Conservation (phyloP, 2,113 vertebrate genomes). For the Sprattus sprattus region DNA sequence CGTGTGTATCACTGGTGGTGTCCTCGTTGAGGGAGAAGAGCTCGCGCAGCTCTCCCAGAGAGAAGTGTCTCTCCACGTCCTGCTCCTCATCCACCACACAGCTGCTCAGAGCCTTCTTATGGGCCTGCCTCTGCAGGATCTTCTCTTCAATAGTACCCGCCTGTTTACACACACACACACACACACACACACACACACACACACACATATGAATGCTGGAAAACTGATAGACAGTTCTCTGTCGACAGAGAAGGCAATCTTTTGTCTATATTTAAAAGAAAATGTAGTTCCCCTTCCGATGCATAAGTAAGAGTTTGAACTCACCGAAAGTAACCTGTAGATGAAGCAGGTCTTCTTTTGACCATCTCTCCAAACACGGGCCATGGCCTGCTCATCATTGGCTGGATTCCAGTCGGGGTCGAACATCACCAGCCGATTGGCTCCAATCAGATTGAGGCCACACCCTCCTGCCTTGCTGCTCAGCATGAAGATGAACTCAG, state of each 20-base stretch:
- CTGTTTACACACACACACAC: slow-evolving; percentile 59
- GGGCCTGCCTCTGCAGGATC: slow-evolving; percentile 95
- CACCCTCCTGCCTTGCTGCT: slow-evolving; percentile 98
- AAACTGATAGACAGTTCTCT: not conserved
- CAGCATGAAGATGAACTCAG: slow-evolving; percentile 97
- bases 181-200: not conserved
- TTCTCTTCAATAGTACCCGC: slow-evolving; percentile 98
- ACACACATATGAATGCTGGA: slow-evolving; percentile 14
- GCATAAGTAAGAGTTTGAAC: slow-evolving; percentile 36
- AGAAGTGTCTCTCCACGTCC: slow-evolving; percentile 95
- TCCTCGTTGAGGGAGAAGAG: slow-evolving; percentile 84
- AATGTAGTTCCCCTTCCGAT: too few species aligned
- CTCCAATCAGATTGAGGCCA: slow-evolving; percentile 93
- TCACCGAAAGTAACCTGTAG: slow-evolving; percentile 91
- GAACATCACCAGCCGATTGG: slow-evolving; percentile 96
- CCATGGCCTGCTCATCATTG: slow-evolving; percentile 98
- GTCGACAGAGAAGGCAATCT: too few species aligned
- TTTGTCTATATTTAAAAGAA: too few species aligned
- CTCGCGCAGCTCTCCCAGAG: slow-evolving; percentile 88
- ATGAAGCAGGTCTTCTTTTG: slow-evolving; percentile 97
- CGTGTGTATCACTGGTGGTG: slow-evolving; percentile 90
- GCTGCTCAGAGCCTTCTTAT: slow-evolving; percentile 97
- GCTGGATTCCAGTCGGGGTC: slow-evolving; percentile 99
- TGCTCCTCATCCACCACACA: slow-evolving; percentile 97
- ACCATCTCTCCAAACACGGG: slow-evolving; percentile 93